Evolutionary conservation across 2,113 vertebrate genomes (phyloP), one percentile per base, ranked within the genome.

Genomic region (Laticauda colubrina): DNA sequence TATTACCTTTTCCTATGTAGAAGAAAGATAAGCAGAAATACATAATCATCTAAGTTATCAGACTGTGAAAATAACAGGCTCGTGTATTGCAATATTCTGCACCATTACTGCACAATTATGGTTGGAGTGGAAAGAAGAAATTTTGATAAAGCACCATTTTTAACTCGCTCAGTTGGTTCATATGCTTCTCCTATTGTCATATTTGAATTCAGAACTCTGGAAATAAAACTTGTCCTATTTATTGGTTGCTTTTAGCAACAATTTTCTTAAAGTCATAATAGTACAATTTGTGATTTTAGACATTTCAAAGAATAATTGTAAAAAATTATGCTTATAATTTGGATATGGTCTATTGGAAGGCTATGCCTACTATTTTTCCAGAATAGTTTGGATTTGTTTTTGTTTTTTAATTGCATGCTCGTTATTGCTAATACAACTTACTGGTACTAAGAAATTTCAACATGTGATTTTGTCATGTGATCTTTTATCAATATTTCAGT

Each of bases 401-500:
- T 51, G 8, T 9, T 34, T 64, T 26, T 3, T 4, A 43, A 92
- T n/a, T 56, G 11, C 23, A 89, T 64, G 39, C 24, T 75, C 29
- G 51, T 18, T 55, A 75, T 89, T 14, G 14, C 61, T 57, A 21
- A 85, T 24, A 57, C 14, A 88, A 51, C 10, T 92, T 92, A 88
- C 23, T 69, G n/a, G 85, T 39, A 34, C 39, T 85, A 89, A 92
- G 59, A 89, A 56, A 85, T 85, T 51, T 89, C 54, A 85, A 85
- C 43, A 57, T 48, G 48, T 48, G 48, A 85, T 29, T 6, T 55
- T 85, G 54, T 85, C 64, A 89, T 85, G 20, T 51, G 43, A 26
- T 21, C 39, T 34, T 89, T 85, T 29, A 92, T 89, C 91, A 89
- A 24, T 85, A 69, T 59, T 92, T 92, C 18, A 29, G 48, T 92